A percentile compares a stretch with the other conserved stretches of the same genome.
Evolutionary conservation across 1,140 invertebrate species (phyloP).

Genomic region (Drosophila ercepeae): DNA sequence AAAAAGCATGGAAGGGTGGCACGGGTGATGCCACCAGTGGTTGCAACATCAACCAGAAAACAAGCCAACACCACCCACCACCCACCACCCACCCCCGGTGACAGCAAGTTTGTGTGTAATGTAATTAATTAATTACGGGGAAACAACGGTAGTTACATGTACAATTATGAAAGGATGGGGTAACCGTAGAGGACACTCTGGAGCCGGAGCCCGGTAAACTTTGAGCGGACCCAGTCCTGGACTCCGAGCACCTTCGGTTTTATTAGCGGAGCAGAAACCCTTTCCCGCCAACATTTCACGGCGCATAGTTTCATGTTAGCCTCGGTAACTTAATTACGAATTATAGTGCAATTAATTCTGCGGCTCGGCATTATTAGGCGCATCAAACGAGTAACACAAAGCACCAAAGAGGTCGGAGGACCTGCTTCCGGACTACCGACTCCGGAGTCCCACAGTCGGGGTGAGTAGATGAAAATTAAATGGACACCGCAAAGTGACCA

Average conservation of each 20-base stretch:
- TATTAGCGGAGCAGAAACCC: slow-evolving; percentile 49
- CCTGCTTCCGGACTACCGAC: not conserved
- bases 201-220: not conserved
- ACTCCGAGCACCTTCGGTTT: slow-evolving; percentile 29
- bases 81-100: slow-evolving; percentile 49
- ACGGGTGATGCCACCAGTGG: not conserved
- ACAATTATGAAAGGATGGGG: slow-evolving; percentile 23
- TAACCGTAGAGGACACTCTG: not conserved
- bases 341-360: slow-evolving; percentile 83
- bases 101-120: slow-evolving; percentile 79
- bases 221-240: not conserved
- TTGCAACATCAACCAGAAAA: too few relatives aligned
- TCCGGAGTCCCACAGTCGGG: not conserved
- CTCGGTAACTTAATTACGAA: slow-evolving; percentile 80
- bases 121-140: slow-evolving; percentile 79
- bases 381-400: slow-evolving; percentile 56
- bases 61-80: not conserved
- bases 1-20: not conserved
- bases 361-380: slow-evolving; percentile 73
- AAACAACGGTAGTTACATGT: slow-evolving; percentile 63
- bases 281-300: slow-evolving; percentile 13
- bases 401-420: slow-evolving; percentile 31
- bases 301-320: slow-evolving; percentile 55
- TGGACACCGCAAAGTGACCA: slow-evolving; percentile 50
- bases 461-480: slow-evolving; percentile 62